Percentiles rank a stretch among this genome's conserved stretches.
Evolutionary conservation across 64 coral and sea anemone species (phyloP).

Genomic region (Cladopsammia gracilis): DNA sequence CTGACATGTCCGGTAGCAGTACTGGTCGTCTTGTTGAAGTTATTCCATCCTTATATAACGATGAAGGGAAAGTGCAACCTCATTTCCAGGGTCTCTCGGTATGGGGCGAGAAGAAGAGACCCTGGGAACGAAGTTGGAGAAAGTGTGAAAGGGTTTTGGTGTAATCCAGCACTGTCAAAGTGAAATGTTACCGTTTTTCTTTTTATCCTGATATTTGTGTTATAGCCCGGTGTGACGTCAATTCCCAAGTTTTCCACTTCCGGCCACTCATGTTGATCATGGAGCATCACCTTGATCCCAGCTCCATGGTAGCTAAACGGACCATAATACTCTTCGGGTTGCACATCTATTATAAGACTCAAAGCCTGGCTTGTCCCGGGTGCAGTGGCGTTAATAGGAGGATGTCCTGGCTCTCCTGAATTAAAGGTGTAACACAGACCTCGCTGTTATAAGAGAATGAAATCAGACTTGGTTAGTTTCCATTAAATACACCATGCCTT

Average conservation of each 20-base stretch:
- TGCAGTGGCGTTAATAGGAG: not conserved
- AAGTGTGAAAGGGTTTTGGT: too few relatives aligned
- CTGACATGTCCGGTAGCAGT: too few relatives aligned
- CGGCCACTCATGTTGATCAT: slow-evolving; percentile 36
- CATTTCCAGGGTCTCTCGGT: too few relatives aligned
- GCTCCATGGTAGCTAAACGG: slow-evolving; percentile 30
- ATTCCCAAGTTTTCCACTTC: not conserved
- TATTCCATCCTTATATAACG: too few relatives aligned
- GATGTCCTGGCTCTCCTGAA: slow-evolving; percentile 13
- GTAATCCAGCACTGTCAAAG: too few relatives aligned
- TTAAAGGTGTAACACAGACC: slow-evolving; percentile 64
- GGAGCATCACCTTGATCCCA: slow-evolving; percentile 35
- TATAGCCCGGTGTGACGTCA: slow-evolving; percentile 46
- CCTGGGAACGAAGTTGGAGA: too few relatives aligned
- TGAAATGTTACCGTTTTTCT: slow-evolving; percentile 11
- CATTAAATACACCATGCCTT: too few relatives aligned
- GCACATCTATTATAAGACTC: slow-evolving; percentile 25
- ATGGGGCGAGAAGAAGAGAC: too few relatives aligned
- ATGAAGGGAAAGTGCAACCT: too few relatives aligned
- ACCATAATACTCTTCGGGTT: slow-evolving; percentile 58
- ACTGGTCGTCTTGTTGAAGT: too few relatives aligned
- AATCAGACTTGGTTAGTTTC: not conserved
- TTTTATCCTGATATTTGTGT: slow-evolving; percentile 33
- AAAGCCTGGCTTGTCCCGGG: not conserved
- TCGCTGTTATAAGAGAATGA: not conserved